Percentiles rank a stretch among this genome's conserved stretches.
Conservation (phyloP, 2,113 vertebrate species). For the Sturnus vulgaris region DNA sequence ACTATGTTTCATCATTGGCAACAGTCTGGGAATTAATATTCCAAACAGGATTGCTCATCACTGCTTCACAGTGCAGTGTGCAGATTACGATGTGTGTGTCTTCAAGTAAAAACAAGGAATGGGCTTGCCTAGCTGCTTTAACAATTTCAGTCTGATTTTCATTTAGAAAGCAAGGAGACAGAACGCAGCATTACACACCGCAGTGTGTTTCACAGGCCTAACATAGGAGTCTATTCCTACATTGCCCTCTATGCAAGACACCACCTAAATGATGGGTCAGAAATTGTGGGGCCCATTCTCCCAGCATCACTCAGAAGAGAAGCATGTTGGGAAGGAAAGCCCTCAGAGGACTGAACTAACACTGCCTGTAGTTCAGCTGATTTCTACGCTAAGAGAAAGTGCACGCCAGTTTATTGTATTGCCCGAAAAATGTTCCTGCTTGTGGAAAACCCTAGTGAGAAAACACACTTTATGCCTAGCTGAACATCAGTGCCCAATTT, state of each 20-base stretch:
- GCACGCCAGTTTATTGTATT: rapidly evolving
- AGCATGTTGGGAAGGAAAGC: background rate
- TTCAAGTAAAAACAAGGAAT: background rate
- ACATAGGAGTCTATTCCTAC: rapidly evolving
- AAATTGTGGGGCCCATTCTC: background rate
- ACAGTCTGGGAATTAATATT: slow-evolving; percentile 33
- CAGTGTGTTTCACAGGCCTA: background rate
- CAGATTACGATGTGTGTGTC: background rate
- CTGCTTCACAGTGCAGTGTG: background rate
- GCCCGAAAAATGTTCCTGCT: background rate
- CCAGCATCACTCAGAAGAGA: background rate
- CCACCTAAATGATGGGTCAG: background rate
- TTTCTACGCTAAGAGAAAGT: background rate
- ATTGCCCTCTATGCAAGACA: background rate
- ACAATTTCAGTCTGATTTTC: background rate
- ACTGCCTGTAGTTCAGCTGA: background rate
- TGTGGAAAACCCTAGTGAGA: background rate
- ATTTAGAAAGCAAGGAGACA: background rate
- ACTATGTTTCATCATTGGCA: slow-evolving; percentile 57
- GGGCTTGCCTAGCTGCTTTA: background rate
- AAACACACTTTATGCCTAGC: background rate
- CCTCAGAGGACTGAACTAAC: background rate
- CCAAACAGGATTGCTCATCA: background rate
- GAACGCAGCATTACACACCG: background rate
- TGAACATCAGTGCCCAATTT: background rate